Evolutionary conservation across 2,888 invertebrate species (phyloP).

Genomic region (Schrankia costaestrigalis): DNA sequence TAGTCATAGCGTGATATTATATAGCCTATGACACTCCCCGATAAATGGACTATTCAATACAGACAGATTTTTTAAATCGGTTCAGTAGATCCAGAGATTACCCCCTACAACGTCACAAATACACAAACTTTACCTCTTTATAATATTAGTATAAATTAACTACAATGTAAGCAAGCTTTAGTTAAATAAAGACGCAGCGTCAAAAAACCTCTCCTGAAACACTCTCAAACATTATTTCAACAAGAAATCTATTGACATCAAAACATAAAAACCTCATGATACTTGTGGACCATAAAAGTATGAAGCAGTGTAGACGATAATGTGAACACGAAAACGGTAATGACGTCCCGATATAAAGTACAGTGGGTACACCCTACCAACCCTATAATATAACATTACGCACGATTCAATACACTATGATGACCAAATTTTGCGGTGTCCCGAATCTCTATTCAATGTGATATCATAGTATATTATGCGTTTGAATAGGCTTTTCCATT

Average conservation of each 20-base stretch:
- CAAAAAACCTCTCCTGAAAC: no score
- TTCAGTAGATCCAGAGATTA: no score
- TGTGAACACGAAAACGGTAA: conserved; percentile 15
- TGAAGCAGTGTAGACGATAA: conserved; percentile 14
- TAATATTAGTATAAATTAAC: no score
- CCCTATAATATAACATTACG: conserved; percentile 42
- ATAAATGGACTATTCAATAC: no score
- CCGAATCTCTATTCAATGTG: conserved; percentile 61
- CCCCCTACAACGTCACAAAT: no score
- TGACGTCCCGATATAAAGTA: conserved; percentile 16
- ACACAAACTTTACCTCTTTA: no score
- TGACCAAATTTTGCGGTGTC: conserved; percentile 70
- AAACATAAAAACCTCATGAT: conserved; percentile 9
- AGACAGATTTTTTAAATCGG: no score
- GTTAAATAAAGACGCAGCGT: no score
- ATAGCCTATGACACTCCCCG: no score
- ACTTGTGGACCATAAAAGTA: conserved; percentile 11
- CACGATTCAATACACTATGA: conserved; percentile 60
- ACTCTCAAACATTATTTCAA: no score
- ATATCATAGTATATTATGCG: conserved; percentile 42
- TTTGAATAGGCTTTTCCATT: conserved; percentile 55
- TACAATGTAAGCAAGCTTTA: no score
- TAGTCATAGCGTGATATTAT: no score
- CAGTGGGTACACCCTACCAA: conserved; percentile 12
- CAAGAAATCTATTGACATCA: conserved; percentile 8